Evolutionary conservation across 2,888 invertebrate genomes (phyloP), one percentile per base, ranked within the genome.

Genomic region (Meta bourneti): DNA sequence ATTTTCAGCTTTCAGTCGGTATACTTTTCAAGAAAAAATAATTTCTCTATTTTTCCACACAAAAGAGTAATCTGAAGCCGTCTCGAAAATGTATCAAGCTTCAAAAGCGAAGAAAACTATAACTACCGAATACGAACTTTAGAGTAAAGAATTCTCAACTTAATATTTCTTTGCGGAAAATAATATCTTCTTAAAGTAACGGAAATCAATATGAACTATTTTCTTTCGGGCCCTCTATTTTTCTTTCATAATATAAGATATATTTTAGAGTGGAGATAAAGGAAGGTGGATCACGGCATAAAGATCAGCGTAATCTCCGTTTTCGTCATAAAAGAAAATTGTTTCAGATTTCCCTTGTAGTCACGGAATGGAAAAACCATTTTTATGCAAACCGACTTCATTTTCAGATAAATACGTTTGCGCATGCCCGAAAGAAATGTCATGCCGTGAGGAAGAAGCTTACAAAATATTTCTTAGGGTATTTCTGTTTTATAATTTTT

Each of bases 121-220:
- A 34, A 34, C 34, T 34, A 34, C 34, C 34, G 34, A 34, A 34
- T 2, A 34, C 34, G 34, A 34, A 34, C 34, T 34, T 34, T 34
- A 34, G 34, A 34, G 34, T 16, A 9, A 61, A 61, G 61, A 61
- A 61, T 61, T 61, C 61, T 16, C 61, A 61, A 61, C 61, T 61
- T 61, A 61, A 16, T 61, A 61, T 61, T 61, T 61, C 61, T 8
- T 61, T 61, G 11, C 5, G 61, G 61, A 9, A 61, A 61, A 61
- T 61, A 61, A 61, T 61, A 61, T 61, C 61, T 16, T 61, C 61
- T 61, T 16, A 61, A 61, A 61, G 61, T 61, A 61, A 61, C 61
- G 61, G 61, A 61, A 61, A 61, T 61, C 61, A 61, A 61, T 61
- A 61, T 61, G 61, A 61, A 61, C 61, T 61, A 61, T 61, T 61